These are phyloP conservation scores for Vireo griseus DNA, from an alignment of 2,797 vertebrate species.

Conservation along the genomic window DNA sequence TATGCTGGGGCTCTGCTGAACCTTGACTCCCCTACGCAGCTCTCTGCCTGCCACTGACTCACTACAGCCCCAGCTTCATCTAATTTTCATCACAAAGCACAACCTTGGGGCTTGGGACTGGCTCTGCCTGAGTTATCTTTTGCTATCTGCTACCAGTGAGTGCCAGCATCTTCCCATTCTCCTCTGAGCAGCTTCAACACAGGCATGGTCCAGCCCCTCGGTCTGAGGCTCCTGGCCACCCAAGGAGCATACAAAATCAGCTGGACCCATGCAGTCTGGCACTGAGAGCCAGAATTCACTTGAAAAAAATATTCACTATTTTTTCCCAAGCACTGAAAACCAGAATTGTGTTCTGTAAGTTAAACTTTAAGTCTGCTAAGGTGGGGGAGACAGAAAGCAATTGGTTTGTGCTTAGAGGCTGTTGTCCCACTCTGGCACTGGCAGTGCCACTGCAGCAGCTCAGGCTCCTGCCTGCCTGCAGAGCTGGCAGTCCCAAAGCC, in stretches of 20 bases:
- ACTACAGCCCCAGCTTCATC: not conserved
- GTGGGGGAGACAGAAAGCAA: not conserved
- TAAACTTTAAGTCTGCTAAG: not conserved
- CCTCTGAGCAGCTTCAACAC: not conserved
- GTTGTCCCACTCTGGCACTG: not conserved
- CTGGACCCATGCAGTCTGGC: not conserved
- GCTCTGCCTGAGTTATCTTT: not conserved
- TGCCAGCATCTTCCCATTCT: not conserved
- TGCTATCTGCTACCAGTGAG: not conserved
- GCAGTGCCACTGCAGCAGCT: not conserved
- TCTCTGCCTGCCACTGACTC: not conserved
- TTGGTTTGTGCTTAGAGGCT: not conserved
- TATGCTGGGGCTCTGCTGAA: not conserved
- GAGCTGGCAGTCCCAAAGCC: not conserved
- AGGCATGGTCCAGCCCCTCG: fast-evolving
- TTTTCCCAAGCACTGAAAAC: not conserved
- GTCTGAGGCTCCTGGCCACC: not conserved
- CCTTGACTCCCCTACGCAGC: fast-evolving
- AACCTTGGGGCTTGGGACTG: not conserved
- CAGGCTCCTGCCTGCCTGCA: not conserved
- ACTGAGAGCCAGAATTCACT: not conserved
- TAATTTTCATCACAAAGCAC: not conserved
- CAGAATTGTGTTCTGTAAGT: not conserved
- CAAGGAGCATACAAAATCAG: not conserved
- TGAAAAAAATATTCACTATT: not conserved